Percentiles rank a stretch among this genome's conserved stretches.
phyloP scores from a whole-genome alignment of 2,888 invertebrate species.

The Pammene fasciana region DNA sequence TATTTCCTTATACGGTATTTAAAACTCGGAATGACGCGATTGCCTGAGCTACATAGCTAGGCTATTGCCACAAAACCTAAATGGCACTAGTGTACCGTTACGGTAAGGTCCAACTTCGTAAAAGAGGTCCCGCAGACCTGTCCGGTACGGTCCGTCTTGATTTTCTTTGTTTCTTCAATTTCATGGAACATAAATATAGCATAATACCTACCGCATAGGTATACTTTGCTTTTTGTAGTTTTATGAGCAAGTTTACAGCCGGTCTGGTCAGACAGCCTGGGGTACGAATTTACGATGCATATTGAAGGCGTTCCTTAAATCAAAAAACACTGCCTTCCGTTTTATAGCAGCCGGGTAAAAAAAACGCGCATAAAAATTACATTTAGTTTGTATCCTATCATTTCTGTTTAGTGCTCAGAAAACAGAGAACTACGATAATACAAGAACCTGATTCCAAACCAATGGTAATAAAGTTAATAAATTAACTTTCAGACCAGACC shows the following conservation, averaged over 20 bases:
- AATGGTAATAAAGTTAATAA: no score
- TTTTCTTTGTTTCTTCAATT: conserved; percentile 62
- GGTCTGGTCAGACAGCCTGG: background rate
- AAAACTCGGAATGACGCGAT: conserved; percentile 67
- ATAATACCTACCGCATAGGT: background rate
- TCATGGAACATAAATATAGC: conserved; percentile 42
- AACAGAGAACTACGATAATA: no score
- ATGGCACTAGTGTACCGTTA: conserved; percentile 59
- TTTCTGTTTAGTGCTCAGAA: no score
- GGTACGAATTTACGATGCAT: no score
- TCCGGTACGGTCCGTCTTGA: conserved; percentile 64
- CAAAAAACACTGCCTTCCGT: no score
- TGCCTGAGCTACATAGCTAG: conserved; percentile 56
- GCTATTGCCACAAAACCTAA: conserved; percentile 58
- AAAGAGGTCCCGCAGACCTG: conserved; percentile 60
- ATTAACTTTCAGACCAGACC: no score
- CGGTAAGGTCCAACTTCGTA: conserved; percentile 67
- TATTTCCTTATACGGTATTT: conserved; percentile 75
- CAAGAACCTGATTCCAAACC: no score
- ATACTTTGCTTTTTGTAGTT: conserved; percentile 6
- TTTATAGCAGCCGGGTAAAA: no score
- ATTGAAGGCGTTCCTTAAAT: no score
- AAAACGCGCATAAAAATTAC: no score
- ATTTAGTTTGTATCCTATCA: no score
- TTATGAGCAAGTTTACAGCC: conserved; percentile 1